Evolutionary conservation across 2,113 vertebrate genomes (phyloP).

Genomic region (Rostratula benghalensis): DNA sequence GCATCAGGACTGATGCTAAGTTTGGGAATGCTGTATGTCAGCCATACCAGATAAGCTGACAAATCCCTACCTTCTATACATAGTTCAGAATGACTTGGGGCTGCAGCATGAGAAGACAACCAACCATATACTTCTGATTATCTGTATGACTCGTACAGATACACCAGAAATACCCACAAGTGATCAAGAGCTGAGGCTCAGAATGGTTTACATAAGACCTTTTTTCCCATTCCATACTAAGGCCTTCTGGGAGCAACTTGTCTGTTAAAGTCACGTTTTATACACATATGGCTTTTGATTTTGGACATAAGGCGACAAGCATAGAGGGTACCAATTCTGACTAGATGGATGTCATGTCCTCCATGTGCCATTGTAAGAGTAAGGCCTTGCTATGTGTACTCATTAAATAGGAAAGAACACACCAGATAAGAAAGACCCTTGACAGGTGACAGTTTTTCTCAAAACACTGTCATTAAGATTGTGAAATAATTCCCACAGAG

Average conservation of each 20-base stretch:
- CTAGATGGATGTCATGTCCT: not conserved
- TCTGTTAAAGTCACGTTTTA: not conserved
- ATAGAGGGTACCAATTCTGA: rapidly evolving
- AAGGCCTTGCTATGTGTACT: not conserved
- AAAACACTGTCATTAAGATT: not conserved
- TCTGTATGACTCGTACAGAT: not conserved
- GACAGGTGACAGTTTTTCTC: not conserved
- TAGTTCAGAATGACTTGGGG: not conserved
- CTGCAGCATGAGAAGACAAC: not conserved
- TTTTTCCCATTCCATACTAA: not conserved
- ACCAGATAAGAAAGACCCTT: not conserved
- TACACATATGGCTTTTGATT: not conserved
- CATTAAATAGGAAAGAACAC: not conserved
- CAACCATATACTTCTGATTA: not conserved
- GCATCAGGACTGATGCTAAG: not conserved
- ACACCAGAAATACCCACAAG: not conserved
- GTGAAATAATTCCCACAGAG: not conserved
- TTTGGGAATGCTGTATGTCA: not conserved
- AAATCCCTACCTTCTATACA: not conserved
- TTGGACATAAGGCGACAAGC: not conserved
- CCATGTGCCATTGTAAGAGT: not conserved
- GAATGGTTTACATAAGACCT: rapidly evolving
- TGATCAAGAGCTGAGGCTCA: not conserved
- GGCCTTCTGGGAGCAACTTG: not conserved
- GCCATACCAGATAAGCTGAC: not conserved